Conservation (phyloP, 2,797 vertebrate genomes). For the Dallia pectoralis region DNA sequence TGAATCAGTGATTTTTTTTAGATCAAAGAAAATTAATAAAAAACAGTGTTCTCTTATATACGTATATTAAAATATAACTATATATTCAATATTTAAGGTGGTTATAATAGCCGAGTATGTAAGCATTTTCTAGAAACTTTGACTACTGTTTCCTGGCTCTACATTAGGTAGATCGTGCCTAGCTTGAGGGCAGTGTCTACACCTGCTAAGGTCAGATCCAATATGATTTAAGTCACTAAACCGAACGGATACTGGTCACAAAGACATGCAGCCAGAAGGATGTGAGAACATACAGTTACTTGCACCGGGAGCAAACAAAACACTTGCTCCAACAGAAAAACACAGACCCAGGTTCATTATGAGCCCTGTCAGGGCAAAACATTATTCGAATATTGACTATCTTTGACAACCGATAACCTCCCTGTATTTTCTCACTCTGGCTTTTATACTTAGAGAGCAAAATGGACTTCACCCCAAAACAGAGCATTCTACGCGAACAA, state of each 20-base stretch:
- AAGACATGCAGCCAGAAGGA: constrained; percentile 62
- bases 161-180: constrained; percentile 72
- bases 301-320: constrained; percentile 37
- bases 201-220: constrained; percentile 67
- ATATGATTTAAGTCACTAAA: constrained; percentile 60
- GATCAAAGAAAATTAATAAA: constrained; percentile 78
- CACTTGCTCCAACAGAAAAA: constrained; percentile 55
- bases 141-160: constrained; percentile 83
- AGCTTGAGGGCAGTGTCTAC: constrained; percentile 69
- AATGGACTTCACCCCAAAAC: constrained; percentile 52
- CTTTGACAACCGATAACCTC: constrained; percentile 41
- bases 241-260: constrained; percentile 64
- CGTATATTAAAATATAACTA: constrained; percentile 84
- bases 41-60: constrained; percentile 86
- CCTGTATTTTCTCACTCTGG: constrained; percentile 48
- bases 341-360: constrained; percentile 41
- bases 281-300: constrained; percentile 37
- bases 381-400: constrained; percentile 53
- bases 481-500: constrained; percentile 58
- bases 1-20: constrained; percentile 83
- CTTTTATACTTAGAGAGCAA: constrained; percentile 47
- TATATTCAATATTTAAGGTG: constrained; percentile 86
- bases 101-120: constrained; percentile 86
- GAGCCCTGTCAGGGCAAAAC: constrained; percentile 38
- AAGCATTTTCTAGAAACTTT: constrained; percentile 87